Conservation (phyloP, 2,113 vertebrate species). For the rabbit (Oryctolagus cuniculus) region DNA sequence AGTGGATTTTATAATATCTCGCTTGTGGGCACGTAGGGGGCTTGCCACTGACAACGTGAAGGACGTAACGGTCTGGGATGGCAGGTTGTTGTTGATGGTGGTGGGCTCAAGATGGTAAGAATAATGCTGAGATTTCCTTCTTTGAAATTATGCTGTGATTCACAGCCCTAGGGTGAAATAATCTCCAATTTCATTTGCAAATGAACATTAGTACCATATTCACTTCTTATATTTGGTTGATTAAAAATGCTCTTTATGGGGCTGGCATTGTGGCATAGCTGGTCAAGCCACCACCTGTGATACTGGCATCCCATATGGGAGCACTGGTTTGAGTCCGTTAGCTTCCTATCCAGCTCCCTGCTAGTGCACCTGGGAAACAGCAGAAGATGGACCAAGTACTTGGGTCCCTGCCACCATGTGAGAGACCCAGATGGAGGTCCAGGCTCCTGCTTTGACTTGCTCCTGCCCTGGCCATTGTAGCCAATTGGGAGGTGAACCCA, state of each 20-base stretch:
- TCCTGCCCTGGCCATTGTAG: too few species aligned
- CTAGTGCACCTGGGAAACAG: too few species aligned
- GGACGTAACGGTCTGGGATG: neutral
- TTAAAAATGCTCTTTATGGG: slow-evolving; percentile 44
- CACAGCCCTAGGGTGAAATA: neutral
- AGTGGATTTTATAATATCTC: neutral
- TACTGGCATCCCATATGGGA: too few species aligned
- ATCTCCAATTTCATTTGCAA: neutral
- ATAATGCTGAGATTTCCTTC: neutral
- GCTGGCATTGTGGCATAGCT: too few species aligned
- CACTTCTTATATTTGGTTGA: slow-evolving; percentile 16
- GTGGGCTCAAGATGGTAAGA: neutral
- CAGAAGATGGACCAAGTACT: too few species aligned
- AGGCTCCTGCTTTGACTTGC: too few species aligned
- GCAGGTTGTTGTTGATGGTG: neutral
- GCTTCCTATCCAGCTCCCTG: too few species aligned
- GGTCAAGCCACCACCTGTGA: too few species aligned
- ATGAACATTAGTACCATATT: slow-evolving; percentile 6
- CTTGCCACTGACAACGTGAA: neutral
- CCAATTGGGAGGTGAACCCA: too few species aligned
- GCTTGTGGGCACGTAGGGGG: neutral
- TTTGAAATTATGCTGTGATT: slow-evolving; percentile 24
- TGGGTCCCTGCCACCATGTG: too few species aligned
- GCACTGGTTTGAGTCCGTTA: too few species aligned
- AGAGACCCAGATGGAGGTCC: too few species aligned